Conservation (phyloP, 2,113 vertebrate species). For the Halcyon malimbica region DNA sequence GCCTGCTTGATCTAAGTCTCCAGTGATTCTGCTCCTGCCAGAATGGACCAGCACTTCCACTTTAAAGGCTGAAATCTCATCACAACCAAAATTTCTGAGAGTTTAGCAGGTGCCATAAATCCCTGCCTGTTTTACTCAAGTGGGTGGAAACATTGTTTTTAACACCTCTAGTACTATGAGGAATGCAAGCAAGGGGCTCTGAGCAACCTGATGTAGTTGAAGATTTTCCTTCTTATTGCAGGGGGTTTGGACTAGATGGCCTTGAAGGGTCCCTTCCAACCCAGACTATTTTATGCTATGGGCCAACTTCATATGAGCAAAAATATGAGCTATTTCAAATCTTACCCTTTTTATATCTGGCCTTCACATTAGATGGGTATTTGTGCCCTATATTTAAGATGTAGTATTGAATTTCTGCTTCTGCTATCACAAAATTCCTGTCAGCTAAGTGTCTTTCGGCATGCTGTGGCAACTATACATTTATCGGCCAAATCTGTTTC, state of each 20-base stretch:
- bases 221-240: neutral
- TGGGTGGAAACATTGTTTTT: neutral
- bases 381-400: neutral
- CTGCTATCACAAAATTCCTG: constrained; percentile 9
- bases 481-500: constrained; percentile 36
- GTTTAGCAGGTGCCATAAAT: neutral
- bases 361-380: neutral
- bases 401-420: neutral
- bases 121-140: neutral
- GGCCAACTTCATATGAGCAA: neutral
- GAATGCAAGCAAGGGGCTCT: neutral
- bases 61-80: neutral
- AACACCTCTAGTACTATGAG: neutral
- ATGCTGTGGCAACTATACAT: neutral
- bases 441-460: neutral
- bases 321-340: neutral
- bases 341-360: neutral
- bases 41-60: neutral
- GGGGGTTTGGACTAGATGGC: neutral
- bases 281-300: neutral
- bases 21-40: neutral
- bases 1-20: neutral
- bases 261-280: neutral
- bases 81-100: neutral
- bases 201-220: neutral